Conservation (phyloP, 2,113 vertebrate species). For the Elephas maximus region DNA sequence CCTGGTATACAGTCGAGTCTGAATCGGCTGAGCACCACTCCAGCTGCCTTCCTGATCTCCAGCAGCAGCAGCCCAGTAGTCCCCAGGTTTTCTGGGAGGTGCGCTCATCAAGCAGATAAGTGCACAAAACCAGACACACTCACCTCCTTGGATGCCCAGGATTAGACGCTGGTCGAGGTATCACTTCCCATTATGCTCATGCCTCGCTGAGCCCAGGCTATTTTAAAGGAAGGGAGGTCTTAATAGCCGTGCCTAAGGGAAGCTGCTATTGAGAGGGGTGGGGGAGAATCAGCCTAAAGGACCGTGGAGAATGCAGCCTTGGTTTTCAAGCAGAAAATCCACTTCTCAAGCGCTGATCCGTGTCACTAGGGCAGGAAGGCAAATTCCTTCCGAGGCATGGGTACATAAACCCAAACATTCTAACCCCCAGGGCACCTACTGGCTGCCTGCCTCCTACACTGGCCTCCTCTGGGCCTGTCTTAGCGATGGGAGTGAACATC, state of each 20-base stretch:
- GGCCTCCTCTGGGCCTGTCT: neutral
- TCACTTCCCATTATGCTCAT: constrained; percentile 80
- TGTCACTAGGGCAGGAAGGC: constrained; percentile 60
- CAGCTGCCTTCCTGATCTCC: rapidly evolving
- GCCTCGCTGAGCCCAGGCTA: constrained; percentile 80
- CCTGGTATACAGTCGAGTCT: neutral
- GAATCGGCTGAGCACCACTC: constrained; percentile 66
- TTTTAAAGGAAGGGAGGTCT: constrained; percentile 80
- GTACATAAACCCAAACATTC: neutral
- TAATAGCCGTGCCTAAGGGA: constrained; percentile 83
- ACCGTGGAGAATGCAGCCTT: constrained; percentile 51
- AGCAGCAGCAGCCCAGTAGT: constrained; percentile 42
- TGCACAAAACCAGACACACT: constrained; percentile 72
- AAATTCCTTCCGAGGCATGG: constrained; percentile 62
- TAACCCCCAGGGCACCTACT: neutral
- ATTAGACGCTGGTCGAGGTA: constrained; percentile 78
- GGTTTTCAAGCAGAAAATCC: constrained; percentile 72
- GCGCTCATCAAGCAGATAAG: constrained; percentile 82
- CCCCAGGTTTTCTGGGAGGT: constrained; percentile 69
- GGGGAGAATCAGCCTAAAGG: constrained; percentile 72
- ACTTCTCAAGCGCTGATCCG: constrained; percentile 65
- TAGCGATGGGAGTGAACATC: neutral
- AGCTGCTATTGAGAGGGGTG: constrained; percentile 76
- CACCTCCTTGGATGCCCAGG: constrained; percentile 72
- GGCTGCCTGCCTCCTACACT: neutral